Conservation (phyloP, 2,113 vertebrate species). For the Chlamydotis undulata region DNA sequence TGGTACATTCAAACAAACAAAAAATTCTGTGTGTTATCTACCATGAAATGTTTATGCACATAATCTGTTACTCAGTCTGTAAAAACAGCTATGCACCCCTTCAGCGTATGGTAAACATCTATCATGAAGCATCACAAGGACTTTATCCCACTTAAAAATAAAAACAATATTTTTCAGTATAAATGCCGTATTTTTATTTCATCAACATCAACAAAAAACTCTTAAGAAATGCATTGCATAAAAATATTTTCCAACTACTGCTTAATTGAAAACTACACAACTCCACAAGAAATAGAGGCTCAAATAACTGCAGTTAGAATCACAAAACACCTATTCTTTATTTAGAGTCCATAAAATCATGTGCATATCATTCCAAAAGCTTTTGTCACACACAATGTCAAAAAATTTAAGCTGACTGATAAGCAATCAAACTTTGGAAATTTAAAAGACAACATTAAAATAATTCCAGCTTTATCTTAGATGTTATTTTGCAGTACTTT, state of each 20-base stretch:
- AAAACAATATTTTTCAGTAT: not conserved
- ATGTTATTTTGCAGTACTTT: not conserved
- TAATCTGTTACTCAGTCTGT: not conserved
- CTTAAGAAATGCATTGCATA: not conserved
- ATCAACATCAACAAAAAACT: not conserved
- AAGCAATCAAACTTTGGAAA: not conserved
- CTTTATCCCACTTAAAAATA: not conserved
- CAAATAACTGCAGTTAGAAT: not conserved
- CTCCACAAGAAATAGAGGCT: not conserved
- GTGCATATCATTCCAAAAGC: not conserved
- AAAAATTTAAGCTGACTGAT: not conserved
- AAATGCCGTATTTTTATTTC: not conserved
- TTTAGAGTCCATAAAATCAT: not conserved
- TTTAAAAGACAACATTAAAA: not conserved
- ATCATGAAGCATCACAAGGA: not conserved
- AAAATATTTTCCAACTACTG: not conserved
- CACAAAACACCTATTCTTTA: not conserved
- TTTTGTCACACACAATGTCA: not conserved
- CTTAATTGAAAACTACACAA: not conserved
- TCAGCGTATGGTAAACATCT: not conserved
- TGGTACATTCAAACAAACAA: not conserved
- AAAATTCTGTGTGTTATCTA: not conserved
- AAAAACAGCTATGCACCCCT: not conserved
- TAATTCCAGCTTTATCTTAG: not conserved
- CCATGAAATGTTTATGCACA: not conserved